Conservation (phyloP, 2,113 vertebrate species). For the Menidia beryllina region DNA sequence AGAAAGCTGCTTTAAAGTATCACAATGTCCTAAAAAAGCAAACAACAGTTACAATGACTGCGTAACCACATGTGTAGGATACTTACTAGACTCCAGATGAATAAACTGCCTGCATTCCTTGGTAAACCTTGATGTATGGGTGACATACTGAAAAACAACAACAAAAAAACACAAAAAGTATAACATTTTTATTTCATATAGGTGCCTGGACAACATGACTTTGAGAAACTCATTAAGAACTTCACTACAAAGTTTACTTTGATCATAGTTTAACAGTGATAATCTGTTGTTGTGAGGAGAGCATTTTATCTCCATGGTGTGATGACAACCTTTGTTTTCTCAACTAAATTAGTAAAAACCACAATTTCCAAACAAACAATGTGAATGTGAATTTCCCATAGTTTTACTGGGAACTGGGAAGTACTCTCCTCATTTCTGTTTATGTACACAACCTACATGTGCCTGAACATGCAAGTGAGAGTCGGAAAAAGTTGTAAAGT, state of each 20-base stretch:
- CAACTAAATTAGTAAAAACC: constrained; percentile 53
- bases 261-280: constrained; percentile 28
- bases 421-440: constrained; percentile 38
- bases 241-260: constrained; percentile 41
- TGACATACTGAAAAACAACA: constrained; percentile 84
- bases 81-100: constrained; percentile 97
- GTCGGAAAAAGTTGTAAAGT: constrained; percentile 21
- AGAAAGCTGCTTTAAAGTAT: constrained; percentile 23
- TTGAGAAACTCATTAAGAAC: background rate
- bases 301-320: constrained; percentile 24
- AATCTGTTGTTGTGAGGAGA: constrained; percentile 54
- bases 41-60: constrained; percentile 19
- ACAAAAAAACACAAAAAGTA: constrained; percentile 12
- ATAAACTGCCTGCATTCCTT: constrained; percentile 94
- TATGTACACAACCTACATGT: constrained; percentile 45
- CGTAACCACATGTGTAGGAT: constrained; percentile 26
- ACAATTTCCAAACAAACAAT: constrained; percentile 50
- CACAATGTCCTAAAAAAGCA: constrained; percentile 20
- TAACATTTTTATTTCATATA: constrained; percentile 17
- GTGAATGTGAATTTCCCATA: constrained; percentile 47
- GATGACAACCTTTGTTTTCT: constrained; percentile 47
- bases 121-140: constrained; percentile 94
- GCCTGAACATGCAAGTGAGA: constrained; percentile 44
- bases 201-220: constrained; percentile 1
- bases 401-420: constrained; percentile 42